Percentiles rank a stretch among this genome's conserved stretches.
Conservation (phyloP, 2,113 vertebrate genomes). For the Cryptotis parvus region DNA sequence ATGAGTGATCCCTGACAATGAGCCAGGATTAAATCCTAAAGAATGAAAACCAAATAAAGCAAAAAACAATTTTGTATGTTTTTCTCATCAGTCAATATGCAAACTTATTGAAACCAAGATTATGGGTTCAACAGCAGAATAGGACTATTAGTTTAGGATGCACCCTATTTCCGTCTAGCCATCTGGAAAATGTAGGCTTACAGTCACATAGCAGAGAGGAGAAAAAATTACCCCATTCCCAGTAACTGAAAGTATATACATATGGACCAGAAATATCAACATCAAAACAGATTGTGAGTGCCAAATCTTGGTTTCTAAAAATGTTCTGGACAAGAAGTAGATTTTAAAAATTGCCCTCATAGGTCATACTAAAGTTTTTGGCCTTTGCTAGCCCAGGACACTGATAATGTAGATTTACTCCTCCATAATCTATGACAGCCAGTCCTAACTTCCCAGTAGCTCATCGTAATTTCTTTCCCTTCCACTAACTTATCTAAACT, state of each 20-base stretch:
- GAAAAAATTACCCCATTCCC: constrained; percentile 4
- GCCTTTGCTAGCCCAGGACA: constrained; percentile 10
- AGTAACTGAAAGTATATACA: background rate
- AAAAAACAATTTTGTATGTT: no score
- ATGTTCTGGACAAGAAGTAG: background rate
- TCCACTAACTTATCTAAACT: background rate
- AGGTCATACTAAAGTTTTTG: background rate
- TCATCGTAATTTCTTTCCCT: background rate
- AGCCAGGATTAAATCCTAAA: no score
- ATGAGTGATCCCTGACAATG: no score
- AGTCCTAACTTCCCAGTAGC: background rate
- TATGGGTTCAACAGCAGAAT: constrained; percentile 2
- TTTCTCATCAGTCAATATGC: background rate
- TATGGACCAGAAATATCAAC: constrained; percentile 4
- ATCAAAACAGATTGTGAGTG: background rate
- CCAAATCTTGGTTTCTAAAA: constrained; percentile 14
- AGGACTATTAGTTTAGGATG: constrained; percentile 16
- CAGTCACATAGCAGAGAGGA: background rate
- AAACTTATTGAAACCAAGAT: background rate
- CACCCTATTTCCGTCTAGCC: background rate
- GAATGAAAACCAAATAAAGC: no score
- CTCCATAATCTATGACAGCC: background rate
- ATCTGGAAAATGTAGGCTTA: constrained; percentile 34
- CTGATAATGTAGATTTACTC: background rate
- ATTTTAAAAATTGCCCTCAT: constrained; percentile 22